phyloP scores from a whole-genome alignment of 1,140 invertebrate genomes.

The Cyphomyrmex costatus region DNA sequence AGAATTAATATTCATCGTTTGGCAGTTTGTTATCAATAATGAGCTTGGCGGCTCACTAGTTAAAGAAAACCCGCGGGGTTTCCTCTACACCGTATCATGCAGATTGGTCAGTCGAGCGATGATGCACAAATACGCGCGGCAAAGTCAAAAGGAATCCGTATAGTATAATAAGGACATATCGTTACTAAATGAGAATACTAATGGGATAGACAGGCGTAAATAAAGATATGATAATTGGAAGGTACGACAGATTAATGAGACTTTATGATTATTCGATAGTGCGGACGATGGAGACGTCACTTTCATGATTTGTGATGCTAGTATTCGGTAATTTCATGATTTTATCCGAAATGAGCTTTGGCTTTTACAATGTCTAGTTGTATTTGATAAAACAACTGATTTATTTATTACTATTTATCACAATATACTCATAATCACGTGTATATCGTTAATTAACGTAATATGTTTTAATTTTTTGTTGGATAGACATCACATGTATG shows the following conservation, averaged over 20 bases:
- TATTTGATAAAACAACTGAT: constrained; percentile 14
- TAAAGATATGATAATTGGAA: constrained; percentile 53
- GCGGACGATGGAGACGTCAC: constrained; percentile 23
- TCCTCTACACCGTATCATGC: not conserved
- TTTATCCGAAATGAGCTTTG: not conserved
- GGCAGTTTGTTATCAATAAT: constrained; percentile 37
- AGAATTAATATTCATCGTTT: constrained; percentile 68
- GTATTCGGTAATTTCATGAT: constrained; percentile 7
- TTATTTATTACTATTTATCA: not conserved
- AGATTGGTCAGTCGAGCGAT: constrained; percentile 22
- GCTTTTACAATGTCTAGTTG: too few relatives aligned
- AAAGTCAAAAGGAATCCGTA: constrained; percentile 42
- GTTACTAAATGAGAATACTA: constrained; percentile 27
- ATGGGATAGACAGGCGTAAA: constrained; percentile 56
- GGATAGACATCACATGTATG: not conserved
- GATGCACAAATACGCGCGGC: constrained; percentile 45
- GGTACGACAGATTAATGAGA: constrained; percentile 44
- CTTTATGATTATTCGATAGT: constrained; percentile 45
- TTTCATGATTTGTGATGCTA: constrained; percentile 13
- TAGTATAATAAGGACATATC: constrained; percentile 51
- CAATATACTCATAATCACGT: not conserved
- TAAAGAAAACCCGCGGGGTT: constrained; percentile 24
- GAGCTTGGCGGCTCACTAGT: constrained; percentile 61
- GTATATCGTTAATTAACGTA: constrained; percentile 9
- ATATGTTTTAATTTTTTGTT: not conserved